Conservation (phyloP, 2,888 invertebrate genomes). For the Ectemnius lituratus region DNA sequence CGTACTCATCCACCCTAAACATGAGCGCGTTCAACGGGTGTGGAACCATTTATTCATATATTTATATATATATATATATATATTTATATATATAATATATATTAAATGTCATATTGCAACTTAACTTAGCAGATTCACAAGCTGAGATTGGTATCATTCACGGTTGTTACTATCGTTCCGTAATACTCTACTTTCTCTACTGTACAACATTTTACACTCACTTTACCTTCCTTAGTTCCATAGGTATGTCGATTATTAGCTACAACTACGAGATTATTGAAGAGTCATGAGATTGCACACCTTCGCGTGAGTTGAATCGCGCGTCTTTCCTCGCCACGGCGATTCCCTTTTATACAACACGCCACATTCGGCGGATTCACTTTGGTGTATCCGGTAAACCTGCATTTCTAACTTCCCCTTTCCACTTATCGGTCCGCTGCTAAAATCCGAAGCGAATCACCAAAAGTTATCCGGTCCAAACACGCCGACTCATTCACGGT, state of each 20-base stretch:
- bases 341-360: conserved; percentile 29
- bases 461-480: conserved; percentile 30
- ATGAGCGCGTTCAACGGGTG: conserved; percentile 43
- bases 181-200: conserved; percentile 76
- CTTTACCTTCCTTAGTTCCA: conserved; percentile 56
- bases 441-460: conserved; percentile 28
- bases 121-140: conserved; percentile 76
- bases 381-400: conserved; percentile 18
- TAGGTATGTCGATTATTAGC: conserved; percentile 68
- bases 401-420: not conserved
- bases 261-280: conserved; percentile 76
- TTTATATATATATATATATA: conserved; percentile 34
- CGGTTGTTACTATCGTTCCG: conserved; percentile 62
- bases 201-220: conserved; percentile 78
- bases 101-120: conserved; percentile 72
- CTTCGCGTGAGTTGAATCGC: conserved; percentile 44
- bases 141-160: conserved; percentile 77
- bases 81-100: conserved; percentile 44
- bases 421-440: not conserved
- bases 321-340: conserved; percentile 30
- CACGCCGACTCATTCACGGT: not conserved
- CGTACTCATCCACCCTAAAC: conserved; percentile 44
- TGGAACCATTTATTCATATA: conserved; percentile 48
- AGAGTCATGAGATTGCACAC: conserved; percentile 77
- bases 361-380: conserved; percentile 21